Evolutionary conservation across 2,113 vertebrate species (phyloP), one percentile per base, ranked within the genome.

Genomic region (Buteo buteo): DNA sequence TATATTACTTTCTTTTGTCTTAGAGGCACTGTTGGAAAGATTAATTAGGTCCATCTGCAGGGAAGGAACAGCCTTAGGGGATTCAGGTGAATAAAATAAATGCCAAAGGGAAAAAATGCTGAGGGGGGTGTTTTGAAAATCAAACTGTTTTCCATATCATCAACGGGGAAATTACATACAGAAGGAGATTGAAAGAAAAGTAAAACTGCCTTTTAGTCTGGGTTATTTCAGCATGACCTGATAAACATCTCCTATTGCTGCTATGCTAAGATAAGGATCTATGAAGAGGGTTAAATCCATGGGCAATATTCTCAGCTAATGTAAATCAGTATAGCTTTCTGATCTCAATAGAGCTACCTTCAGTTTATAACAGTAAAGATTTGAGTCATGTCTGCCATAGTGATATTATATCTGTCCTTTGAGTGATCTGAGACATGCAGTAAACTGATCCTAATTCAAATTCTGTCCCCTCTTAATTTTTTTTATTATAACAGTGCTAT

Each of bases 1-100:
- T 95, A 91, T 94, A 95, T 97, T 91, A 70, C 96, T 96, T 93
- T 79, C 91, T 93, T 98, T 98, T 98, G 97, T 98, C 93, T 96
- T 80, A 86, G 74, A 34, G 88, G 83, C 82, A 66, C 77, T 29
- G 67, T 67, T 84, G 92, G 71, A 72, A 97, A 98, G 98, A 98
- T 97, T 96, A 82, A 98, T 98, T 97, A 95, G 80, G 81, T 80
- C 94, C 94, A 97, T 97, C 92, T 97, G 71, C 66, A 44, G 54
- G 66, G 86, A 96, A 93, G 79, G 67, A 74, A 77, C 81, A 81
- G 95, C 97, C 95, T 74, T 86, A 64, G 93, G 93, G 78, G 90
- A 94, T 79, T 88, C 93, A 93, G 96, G 95, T 94, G 91, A 95
- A 88, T 67, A 84, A 87, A 95, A 96, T 45, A 93, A 96, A 89